Conservation (phyloP, 2,888 invertebrate genomes). For the Agriotes lineatus region DNA sequence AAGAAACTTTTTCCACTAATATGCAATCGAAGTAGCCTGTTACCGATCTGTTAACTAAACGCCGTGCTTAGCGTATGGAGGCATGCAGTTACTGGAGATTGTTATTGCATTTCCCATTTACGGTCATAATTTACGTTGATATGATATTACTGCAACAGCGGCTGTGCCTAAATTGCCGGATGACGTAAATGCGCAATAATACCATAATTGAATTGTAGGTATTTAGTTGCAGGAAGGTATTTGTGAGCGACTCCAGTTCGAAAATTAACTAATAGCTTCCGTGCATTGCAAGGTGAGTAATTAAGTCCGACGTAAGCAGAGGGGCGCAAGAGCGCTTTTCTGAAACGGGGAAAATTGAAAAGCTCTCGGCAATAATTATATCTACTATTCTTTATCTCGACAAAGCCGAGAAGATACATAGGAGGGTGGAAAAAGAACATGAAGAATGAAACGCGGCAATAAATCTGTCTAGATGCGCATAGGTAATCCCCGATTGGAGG, state of each 20-base stretch:
- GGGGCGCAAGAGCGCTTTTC: background rate
- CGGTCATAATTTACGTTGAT: conserved; percentile 40
- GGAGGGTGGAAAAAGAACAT: conserved; percentile 36
- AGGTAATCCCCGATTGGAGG: conserved; percentile 44
- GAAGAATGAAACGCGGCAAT: conserved; percentile 46
- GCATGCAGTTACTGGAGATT: conserved; percentile 27
- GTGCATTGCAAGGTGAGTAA: conserved; percentile 5
- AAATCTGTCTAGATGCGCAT: conserved; percentile 48
- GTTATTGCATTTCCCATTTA: conserved; percentile 37
- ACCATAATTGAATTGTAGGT: conserved; percentile 38
- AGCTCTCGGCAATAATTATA: conserved; percentile 29
- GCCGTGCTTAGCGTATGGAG: background rate
- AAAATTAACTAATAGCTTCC: conserved; percentile 14
- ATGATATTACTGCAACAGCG: conserved; percentile 33
- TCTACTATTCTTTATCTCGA: conserved; percentile 47
- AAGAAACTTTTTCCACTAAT: too few species aligned
- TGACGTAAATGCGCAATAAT: conserved; percentile 42
- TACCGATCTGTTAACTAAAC: background rate
- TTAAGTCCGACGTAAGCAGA: background rate
- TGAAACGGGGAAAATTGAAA: conserved; percentile 24
- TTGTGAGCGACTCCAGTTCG: conserved; percentile 1
- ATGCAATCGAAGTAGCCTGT: too few species aligned
- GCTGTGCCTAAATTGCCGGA: conserved; percentile 38
- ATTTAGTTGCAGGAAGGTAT: conserved; percentile 34
- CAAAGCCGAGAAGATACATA: conserved; percentile 49